These are phyloP conservation scores for Chironomus tentans DNA, from an alignment of 2,888 invertebrate species.

Conservation along the genomic window DNA sequence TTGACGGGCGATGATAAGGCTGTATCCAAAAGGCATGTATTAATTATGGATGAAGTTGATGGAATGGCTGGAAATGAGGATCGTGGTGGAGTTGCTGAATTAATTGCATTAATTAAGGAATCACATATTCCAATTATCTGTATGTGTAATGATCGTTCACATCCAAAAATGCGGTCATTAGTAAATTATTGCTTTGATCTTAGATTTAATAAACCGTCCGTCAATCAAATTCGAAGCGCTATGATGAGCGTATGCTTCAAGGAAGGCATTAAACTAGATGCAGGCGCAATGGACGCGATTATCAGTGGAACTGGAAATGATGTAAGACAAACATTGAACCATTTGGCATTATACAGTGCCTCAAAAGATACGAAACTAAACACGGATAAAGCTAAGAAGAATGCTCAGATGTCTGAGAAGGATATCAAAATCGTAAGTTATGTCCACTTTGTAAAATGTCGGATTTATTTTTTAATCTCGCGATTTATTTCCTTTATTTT, in stretches of 20 bases:
- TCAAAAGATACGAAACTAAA: slow-evolving; percentile 46
- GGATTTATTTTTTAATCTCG: neutral
- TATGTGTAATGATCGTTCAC: slow-evolving; percentile 95
- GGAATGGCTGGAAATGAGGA: slow-evolving; percentile 99
- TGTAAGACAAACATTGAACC: slow-evolving; percentile 85
- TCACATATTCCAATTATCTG: slow-evolving; percentile 85
- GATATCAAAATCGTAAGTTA: slow-evolving; percentile 67
- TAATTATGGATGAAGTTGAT: slow-evolving; percentile 99
- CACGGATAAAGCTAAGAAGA: slow-evolving; percentile 36
- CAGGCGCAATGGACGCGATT: slow-evolving; percentile 70
- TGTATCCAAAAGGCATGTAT: slow-evolving; percentile 67
- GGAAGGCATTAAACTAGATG: slow-evolving; percentile 72
- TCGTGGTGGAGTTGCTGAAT: slow-evolving; percentile 90
- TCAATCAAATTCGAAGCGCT: slow-evolving; percentile 85
- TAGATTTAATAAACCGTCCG: slow-evolving; percentile 69
- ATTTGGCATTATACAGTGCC: slow-evolving; percentile 72
- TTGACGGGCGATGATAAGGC: slow-evolving; percentile 52
- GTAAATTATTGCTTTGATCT: slow-evolving; percentile 92
- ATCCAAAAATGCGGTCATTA: slow-evolving; percentile 85
- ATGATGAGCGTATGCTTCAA: slow-evolving; percentile 87
- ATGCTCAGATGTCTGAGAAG: slow-evolving; percentile 59
- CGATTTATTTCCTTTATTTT: neutral
- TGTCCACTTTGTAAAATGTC: neutral
- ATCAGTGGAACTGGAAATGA: slow-evolving; percentile 86
- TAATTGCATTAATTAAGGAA: slow-evolving; percentile 83